These are phyloP conservation scores for Scrobipalpa costella DNA, from an alignment of 2,888 invertebrate genomes.

Conservation along the genomic window DNA sequence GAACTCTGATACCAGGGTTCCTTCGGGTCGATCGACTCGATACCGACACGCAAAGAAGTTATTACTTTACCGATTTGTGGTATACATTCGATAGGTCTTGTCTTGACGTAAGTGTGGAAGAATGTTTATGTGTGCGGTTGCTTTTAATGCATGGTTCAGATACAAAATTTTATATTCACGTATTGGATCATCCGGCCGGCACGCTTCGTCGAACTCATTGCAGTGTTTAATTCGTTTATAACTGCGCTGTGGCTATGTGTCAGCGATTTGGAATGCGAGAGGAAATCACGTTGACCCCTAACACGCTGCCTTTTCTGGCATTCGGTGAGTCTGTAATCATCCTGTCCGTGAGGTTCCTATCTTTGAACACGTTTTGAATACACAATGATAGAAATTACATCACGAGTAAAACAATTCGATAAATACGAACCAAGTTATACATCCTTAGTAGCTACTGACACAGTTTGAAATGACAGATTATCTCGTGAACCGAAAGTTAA, in stretches of 20 bases:
- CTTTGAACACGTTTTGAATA: conserved; percentile 30
- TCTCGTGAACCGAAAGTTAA: conserved; percentile 52
- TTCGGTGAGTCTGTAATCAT: conserved; percentile 60
- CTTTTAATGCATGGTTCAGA: conserved; percentile 51
- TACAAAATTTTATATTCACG: conserved; percentile 59
- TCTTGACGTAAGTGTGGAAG: conserved; percentile 56
- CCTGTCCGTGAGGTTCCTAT: conserved; percentile 48
- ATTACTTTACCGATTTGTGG: too few relatives aligned
- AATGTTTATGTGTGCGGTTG: conserved; percentile 55
- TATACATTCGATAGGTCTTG: neutral
- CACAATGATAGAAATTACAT: conserved; percentile 42
- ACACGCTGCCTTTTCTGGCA: conserved; percentile 67
- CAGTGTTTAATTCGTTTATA: conserved; percentile 69
- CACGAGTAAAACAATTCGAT: conserved; percentile 46
- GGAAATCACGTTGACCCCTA: conserved; percentile 76
- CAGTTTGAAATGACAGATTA: conserved; percentile 58
- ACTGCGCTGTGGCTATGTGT: conserved; percentile 62
- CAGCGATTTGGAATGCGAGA: conserved; percentile 72
- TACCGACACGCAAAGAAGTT: neutral
- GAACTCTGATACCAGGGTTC: too few relatives aligned
- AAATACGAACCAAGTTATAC: conserved; percentile 49
- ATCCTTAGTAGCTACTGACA: conserved; percentile 61
- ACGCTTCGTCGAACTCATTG: conserved; percentile 62
- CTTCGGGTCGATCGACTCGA: too few relatives aligned
- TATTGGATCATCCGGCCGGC: conserved; percentile 63